phyloP scores from a whole-genome alignment of 2,888 invertebrate genomes.

The Incurvaria masculella region DNA sequence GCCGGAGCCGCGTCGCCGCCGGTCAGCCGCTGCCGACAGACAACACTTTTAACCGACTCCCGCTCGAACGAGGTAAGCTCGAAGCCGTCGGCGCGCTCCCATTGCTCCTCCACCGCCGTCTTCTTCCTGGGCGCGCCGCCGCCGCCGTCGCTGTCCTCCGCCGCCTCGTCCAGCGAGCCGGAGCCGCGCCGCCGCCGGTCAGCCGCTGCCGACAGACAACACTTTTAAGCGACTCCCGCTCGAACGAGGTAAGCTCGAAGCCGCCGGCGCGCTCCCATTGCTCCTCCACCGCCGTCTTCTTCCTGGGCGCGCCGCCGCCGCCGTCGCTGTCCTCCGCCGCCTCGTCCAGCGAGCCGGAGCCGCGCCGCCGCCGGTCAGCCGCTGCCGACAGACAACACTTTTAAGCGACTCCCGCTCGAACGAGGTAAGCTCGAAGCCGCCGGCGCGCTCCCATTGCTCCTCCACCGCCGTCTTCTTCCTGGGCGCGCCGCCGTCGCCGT shows the following conservation, averaged over 20 bases:
- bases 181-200: constrained; percentile 41
- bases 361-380: constrained; percentile 39
- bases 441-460: constrained; percentile 89
- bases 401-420: too few relatives aligned
- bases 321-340: constrained; percentile 70
- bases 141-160: constrained; percentile 64
- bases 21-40: too few relatives aligned
- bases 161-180: constrained; percentile 68
- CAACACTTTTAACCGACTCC: too few relatives aligned
- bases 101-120: constrained; percentile 87
- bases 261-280: constrained; percentile 90
- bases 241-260: constrained; percentile 90
- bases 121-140: constrained; percentile 70
- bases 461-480: constrained; percentile 86
- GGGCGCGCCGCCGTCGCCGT: constrained; percentile 56
- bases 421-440: constrained; percentile 88
- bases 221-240: too few relatives aligned
- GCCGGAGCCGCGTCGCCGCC: constrained; percentile 38
- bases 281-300: constrained; percentile 87
- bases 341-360: constrained; percentile 62
- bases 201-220: too few relatives aligned
- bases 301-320: constrained; percentile 60
- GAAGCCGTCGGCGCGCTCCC: constrained; percentile 88
- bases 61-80: constrained; percentile 93
- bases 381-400: too few relatives aligned